Percentiles rank a stretch among this genome's conserved stretches.
Conservation (phyloP, 2,113 vertebrate genomes). For the Alethe diademata region DNA sequence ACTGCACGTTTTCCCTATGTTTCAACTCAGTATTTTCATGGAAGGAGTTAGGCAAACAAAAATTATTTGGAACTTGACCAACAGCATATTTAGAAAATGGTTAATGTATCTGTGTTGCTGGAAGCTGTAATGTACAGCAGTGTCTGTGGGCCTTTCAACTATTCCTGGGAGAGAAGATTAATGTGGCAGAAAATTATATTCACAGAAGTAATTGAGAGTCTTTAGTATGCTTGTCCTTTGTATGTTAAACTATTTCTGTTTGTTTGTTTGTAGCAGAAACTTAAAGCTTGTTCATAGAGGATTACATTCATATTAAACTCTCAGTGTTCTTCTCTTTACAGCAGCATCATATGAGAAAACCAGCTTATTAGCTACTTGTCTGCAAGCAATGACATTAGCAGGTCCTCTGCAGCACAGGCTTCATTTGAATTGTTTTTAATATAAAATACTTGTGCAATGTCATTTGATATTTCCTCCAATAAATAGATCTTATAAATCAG, state of each 20-base stretch:
- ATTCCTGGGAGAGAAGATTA: slow-evolving; percentile 2
- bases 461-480: neutral
- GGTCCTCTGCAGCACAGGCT: neutral
- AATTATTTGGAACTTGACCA: neutral
- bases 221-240: neutral
- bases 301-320: slow-evolving; percentile 9
- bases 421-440: neutral
- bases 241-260: neutral
- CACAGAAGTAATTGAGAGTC: neutral
- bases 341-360: neutral
- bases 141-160: neutral
- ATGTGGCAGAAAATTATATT: slow-evolving; percentile 27
- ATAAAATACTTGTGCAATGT: neutral
- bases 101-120: neutral
- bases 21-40: neutral
- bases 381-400: neutral
- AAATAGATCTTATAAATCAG: neutral
- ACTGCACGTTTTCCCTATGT: neutral
- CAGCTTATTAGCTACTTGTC: neutral
- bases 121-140: neutral
- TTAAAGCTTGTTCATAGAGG: neutral
- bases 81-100: neutral
- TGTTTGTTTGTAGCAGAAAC: neutral
- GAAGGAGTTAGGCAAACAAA: neutral
- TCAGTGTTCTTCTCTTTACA: neutral